phyloP scores from a whole-genome alignment of 1,140 invertebrate species.

The Mya arenaria region DNA sequence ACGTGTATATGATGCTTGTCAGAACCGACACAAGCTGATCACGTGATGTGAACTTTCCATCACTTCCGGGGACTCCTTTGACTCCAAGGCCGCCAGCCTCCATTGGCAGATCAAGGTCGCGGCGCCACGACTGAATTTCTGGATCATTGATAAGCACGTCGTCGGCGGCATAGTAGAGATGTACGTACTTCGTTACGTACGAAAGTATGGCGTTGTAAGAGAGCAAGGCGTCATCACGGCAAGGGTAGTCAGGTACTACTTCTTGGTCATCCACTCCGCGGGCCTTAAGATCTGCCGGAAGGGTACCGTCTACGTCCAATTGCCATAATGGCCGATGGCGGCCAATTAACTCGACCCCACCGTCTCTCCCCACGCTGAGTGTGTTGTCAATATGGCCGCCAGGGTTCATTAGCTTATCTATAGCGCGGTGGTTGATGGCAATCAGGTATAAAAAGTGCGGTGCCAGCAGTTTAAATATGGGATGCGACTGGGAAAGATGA shows the following conservation, averaged over 20 bases:
- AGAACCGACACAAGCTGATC: conserved; percentile 75
- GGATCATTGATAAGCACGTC: background rate
- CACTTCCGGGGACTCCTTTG: conserved; percentile 62
- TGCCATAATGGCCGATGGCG: conserved; percentile 7
- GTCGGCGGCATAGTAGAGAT: conserved; percentile 53
- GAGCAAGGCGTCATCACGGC: conserved; percentile 80
- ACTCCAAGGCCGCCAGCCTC: conserved; percentile 12
- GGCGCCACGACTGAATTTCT: conserved; percentile 28
- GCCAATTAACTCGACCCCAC: background rate
- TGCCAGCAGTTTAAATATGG: conserved; percentile 82
- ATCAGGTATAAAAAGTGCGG: conserved; percentile 83
- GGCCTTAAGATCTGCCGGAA: conserved; percentile 54
- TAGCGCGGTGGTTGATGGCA: conserved; percentile 73
- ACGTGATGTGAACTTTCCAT: conserved; percentile 63
- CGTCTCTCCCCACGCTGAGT: background rate
- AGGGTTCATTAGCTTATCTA: background rate
- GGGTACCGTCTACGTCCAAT: conserved; percentile 48
- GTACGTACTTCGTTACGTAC: conserved; percentile 73
- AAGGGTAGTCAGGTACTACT: conserved; percentile 80
- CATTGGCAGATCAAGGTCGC: background rate
- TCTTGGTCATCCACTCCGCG: conserved; percentile 70
- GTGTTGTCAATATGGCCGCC: background rate
- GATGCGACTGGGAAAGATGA: conserved; percentile 82
- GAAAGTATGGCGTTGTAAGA: conserved; percentile 75
- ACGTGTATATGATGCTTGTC: conserved; percentile 79